Base-by-base conservation (phyloP, 2,888 invertebrate genomes). In the Melanargia galathea region DNA sequence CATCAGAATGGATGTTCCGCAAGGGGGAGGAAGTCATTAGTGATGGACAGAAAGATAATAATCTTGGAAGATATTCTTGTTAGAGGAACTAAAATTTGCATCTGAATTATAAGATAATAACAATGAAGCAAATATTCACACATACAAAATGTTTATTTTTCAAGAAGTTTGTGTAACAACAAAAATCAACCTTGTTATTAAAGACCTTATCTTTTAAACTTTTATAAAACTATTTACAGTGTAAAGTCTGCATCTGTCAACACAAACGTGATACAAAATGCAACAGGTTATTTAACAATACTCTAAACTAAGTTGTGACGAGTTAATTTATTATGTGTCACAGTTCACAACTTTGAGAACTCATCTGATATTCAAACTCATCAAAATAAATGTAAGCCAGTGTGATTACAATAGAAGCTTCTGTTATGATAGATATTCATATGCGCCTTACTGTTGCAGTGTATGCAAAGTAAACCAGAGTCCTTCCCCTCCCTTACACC, bases 101-200 rank as follows among this genome's bases (percentile, higher is more conserved):
- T 69, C 60, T 62, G 61, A 68, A 65, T 60, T 55, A 59, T 57
- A 66, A 69, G 66, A 69, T 67, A 69, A 69, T 67, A 88, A 84
- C 79, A 84, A 88, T 78, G 72, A 85, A 85, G 78, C 83, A 81
- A 79, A 48, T 77, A 75, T 78, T 88, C 91, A 90, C 91, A 90
- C 91, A 88, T 90, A 91, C 90, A 91, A 90, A 90, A 90, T 90
- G 91, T 91, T 90, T 91, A 90, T 90, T 90, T 87, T 90, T 89
- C 85, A 86, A 84, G 86, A 87, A 89, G 86, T 90, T 89, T 86
- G 90, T 89, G 90, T 91, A 91, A 90, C 90, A 91, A 91, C 91
- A 91, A 91, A 88, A 91, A 90, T 90, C 90, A 90, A 90, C 90
- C 90, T 90, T 86, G 89, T 89, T 88, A 75, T 84, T 84, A 83